A percentile compares a stretch with the other conserved stretches of the same genome.
phyloP scores from a whole-genome alignment of 2,113 vertebrate genomes.

The Coptodon bakossiorum region DNA sequence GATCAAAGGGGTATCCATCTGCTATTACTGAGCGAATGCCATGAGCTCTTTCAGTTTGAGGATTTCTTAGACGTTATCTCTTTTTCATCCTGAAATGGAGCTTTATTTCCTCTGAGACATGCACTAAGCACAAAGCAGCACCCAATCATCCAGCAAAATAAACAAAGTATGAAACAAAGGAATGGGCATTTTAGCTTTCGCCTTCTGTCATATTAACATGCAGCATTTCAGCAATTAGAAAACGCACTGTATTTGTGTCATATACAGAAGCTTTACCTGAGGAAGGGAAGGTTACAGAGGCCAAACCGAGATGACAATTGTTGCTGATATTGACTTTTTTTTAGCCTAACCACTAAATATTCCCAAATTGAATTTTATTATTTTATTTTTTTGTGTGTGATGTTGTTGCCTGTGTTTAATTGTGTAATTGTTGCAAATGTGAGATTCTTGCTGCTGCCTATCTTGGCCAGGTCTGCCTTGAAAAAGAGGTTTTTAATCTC shows the following conservation, averaged over 20 bases:
- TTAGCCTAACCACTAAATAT: neutral
- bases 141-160: conserved; percentile 23
- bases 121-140: conserved; percentile 20
- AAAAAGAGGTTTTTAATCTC: neutral
- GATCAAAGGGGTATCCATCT: conserved; percentile 57
- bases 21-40: conserved; percentile 54
- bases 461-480: neutral
- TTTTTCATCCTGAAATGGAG: conserved; percentile 40
- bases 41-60: conserved; percentile 29
- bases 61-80: conserved; percentile 56
- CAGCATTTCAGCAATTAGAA: neutral
- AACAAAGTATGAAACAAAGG: neutral
- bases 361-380: neutral
- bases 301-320: neutral
- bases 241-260: neutral
- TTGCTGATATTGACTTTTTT: neutral
- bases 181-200: neutral
- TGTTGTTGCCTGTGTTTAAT: neutral
- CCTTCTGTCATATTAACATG: neutral
- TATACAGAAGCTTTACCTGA: neutral
- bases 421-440: neutral
- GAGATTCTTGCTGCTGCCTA: neutral
- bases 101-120: conserved; percentile 46
- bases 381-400: neutral
- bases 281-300: neutral